A percentile compares a stretch with the other conserved stretches of the same genome.
Conservation (phyloP, 2,797 vertebrate species). For the Crocodylus rhombifer region DNA sequence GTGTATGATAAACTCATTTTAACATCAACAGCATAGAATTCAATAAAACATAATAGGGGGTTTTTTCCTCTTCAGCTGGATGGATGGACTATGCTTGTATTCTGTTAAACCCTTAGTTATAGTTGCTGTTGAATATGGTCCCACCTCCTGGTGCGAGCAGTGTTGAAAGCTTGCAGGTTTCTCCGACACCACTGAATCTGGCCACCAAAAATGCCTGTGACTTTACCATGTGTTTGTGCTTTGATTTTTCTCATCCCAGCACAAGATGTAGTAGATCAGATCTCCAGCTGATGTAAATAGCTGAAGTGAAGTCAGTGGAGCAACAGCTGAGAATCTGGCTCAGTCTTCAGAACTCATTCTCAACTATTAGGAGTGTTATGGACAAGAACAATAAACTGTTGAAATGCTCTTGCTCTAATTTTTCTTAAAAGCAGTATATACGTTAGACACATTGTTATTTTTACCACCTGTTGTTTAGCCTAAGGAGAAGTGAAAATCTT, state of each 20-base stretch:
- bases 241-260: not conserved
- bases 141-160: not conserved
- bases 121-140: constrained; percentile 1
- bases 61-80: not conserved
- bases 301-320: not conserved
- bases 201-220: not conserved
- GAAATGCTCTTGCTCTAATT: not conserved
- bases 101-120: constrained; percentile 21
- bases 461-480: not conserved
- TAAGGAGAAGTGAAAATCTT: not conserved
- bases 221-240: not conserved
- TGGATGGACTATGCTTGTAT: not conserved
- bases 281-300: not conserved
- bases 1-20: not conserved
- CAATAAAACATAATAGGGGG: not conserved
- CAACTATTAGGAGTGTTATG: not conserved
- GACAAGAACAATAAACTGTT: not conserved
- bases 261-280: not conserved
- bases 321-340: not conserved
- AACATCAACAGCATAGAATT: not conserved
- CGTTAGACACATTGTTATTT: not conserved
- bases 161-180: not conserved
- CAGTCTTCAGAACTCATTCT: not conserved
- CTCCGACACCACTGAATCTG: not conserved
- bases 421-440: not conserved